Evolutionary conservation across 2,888 invertebrate genomes (phyloP), one percentile per base, ranked within the genome.

Genomic region (Parthenolecanium corni): DNA sequence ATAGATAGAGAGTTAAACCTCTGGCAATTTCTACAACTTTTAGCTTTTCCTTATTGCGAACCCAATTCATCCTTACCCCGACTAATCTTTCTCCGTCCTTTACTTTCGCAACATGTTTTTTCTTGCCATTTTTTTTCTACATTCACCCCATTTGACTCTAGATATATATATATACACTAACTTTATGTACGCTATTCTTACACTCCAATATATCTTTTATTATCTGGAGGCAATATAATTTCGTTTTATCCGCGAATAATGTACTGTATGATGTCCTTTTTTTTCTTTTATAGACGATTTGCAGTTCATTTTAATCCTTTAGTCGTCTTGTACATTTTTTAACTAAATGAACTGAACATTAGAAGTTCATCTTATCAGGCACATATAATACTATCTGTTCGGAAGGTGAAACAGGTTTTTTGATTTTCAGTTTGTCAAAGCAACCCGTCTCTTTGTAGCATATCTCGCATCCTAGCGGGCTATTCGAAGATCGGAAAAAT

Each of bases 31-130:
- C 56, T 46, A 46, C 46, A 56, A 56, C 44, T 56, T 31, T 56
- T 56, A 56, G 42, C 44, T 56, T 56, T 56, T 56, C 56, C 56
- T 56, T 56, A 56, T 56, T 56, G 46, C 56, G 18, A 56, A 56
- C 56, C 56, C 56, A 42, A 18, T 42, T 42, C 18, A 14, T 9
- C 44, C 44, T 42, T 42, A 16, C 44, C 4, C 9, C 44, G 44
- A 6, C 18, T 42, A 4, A 14, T 31, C 31, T 31, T 9, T 31
- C 31, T 31, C 31, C 31, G 5, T 31, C 31, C 9, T 31, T 31
- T 31, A 6, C 31, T 31, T 4, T 31, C 31, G 4, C 31, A 31
- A 4, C 4, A 31, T 31, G 4, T 31, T 31, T 31, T 31, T 31
- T 31, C 31, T 31, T 31, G 31, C 31, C 31, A 31, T 31, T 31